Evolutionary conservation across 1,140 invertebrate species (phyloP).

Genomic region (Antheraea mylitta): DNA sequence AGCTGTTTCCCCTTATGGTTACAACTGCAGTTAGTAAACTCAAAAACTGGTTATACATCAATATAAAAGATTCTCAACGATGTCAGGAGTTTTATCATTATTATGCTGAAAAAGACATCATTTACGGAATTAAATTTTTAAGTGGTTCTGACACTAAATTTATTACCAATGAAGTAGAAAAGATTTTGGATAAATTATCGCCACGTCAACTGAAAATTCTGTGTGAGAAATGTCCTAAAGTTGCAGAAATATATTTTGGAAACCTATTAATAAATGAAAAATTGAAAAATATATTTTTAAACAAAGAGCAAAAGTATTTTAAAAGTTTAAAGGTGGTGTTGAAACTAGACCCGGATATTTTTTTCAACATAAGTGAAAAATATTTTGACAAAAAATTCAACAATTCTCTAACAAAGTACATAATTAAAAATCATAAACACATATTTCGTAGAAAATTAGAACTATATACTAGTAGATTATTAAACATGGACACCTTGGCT

Average conservation of each 20-base stretch:
- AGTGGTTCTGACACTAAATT: conserved; percentile 38
- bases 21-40: conserved; percentile 53
- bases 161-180: conserved; percentile 35
- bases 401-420: conserved; percentile 9
- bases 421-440: conserved; percentile 1
- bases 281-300: not conserved
- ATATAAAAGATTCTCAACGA: conserved; percentile 38
- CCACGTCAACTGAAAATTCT: conserved; percentile 39
- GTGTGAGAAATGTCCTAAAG: conserved; percentile 9
- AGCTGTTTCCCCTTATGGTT: conserved; percentile 51
- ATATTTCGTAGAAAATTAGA: conserved; percentile 8
- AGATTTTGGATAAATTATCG: conserved; percentile 39
- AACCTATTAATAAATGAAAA: not conserved
- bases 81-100: conserved; percentile 53
- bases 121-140: conserved; percentile 48
- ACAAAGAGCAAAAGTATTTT: not conserved
- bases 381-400: conserved; percentile 8
- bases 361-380: conserved; percentile 13
- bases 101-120: conserved; percentile 38
- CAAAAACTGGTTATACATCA: conserved; percentile 45
- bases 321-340: conserved; percentile 10
- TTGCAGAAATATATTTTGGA: conserved; percentile 11
- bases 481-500: conserved; percentile 7
- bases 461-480: conserved; percentile 1
- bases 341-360: not conserved